These are phyloP conservation scores for Phylloscopus whistleri DNA, from an alignment of 2,113 vertebrate genomes.

Conservation along the genomic window DNA sequence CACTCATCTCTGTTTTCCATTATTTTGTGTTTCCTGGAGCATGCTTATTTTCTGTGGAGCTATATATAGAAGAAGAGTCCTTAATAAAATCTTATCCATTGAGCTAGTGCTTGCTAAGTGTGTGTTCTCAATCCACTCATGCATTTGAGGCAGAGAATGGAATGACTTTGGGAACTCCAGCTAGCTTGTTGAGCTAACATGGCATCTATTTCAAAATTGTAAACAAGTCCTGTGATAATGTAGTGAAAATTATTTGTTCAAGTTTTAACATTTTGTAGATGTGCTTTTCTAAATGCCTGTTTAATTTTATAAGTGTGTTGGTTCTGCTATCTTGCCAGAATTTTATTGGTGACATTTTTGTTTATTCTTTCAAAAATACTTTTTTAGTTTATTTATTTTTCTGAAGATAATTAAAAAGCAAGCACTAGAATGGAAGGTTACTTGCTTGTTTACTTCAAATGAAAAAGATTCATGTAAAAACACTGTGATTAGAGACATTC, in stretches of 20 bases:
- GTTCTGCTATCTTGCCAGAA: background rate
- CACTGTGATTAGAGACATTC: background rate
- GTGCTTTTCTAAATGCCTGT: background rate
- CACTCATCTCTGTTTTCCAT: background rate
- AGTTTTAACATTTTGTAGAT: background rate
- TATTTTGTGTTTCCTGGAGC: background rate
- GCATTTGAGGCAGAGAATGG: background rate
- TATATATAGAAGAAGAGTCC: background rate
- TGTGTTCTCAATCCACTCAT: background rate
- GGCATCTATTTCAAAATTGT: background rate
- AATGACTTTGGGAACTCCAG: background rate
- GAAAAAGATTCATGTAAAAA: background rate
- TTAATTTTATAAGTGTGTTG: background rate
- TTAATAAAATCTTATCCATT: background rate
- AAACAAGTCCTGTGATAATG: background rate
- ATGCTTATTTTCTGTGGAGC: background rate
- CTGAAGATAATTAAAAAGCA: background rate
- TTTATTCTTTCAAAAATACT: background rate
- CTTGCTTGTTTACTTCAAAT: background rate
- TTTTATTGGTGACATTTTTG: background rate
- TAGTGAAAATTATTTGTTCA: background rate
- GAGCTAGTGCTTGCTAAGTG: background rate
- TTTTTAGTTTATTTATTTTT: background rate
- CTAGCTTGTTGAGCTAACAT: background rate
- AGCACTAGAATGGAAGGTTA: background rate